Conservation (phyloP, 2,888 invertebrate genomes). For the Callimorpha dominula region DNA sequence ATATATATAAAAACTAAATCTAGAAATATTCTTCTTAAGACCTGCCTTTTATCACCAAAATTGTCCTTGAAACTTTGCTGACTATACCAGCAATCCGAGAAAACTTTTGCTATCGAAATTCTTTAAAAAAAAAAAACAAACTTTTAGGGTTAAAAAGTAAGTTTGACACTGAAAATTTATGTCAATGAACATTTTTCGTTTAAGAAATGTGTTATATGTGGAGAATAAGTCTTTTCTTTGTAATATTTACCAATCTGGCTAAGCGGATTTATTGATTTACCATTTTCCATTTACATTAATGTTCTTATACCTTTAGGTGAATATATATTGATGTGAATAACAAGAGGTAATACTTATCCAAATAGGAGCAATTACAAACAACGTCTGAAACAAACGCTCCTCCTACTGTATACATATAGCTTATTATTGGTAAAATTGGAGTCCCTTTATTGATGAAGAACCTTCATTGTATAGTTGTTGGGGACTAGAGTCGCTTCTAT, state of each 20-base stretch:
- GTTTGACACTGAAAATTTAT: neutral
- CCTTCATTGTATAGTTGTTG: too few species aligned
- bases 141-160: neutral
- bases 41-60: neutral
- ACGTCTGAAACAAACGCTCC: neutral
- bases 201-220: neutral
- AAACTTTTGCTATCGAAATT: neutral
- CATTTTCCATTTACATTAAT: neutral
- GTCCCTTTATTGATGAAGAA: too few species aligned
- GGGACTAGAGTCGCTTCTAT: too few species aligned
- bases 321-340: neutral
- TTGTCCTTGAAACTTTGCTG: neutral
- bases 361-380: neutral
- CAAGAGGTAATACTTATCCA: neutral
- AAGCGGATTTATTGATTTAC: neutral
- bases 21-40: neutral
- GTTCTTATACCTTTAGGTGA: neutral
- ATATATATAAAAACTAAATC: neutral
- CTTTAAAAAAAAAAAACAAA: neutral
- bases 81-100: neutral
- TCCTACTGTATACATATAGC: neutral
- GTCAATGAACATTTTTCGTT: neutral
- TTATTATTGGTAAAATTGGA: too few species aligned
- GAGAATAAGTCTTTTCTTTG: neutral
- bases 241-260: neutral